Evolutionary conservation across 2,888 invertebrate genomes (phyloP).

Genomic region (Melinopterus prodromus): DNA sequence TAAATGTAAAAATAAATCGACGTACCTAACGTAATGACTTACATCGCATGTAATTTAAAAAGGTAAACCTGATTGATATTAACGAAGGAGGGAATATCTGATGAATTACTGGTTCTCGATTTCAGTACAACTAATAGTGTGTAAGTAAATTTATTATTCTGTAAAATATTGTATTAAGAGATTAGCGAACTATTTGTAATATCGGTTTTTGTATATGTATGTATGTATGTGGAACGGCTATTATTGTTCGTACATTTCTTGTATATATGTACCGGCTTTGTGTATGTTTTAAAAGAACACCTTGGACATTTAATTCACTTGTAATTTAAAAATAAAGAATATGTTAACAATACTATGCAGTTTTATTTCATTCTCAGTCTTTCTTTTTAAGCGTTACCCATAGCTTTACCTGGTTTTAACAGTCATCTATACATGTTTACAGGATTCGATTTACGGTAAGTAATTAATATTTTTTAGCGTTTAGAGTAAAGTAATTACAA

Average conservation of each 20-base stretch:
- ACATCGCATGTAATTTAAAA: background rate
- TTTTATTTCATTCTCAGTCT: slow-evolving; percentile 28
- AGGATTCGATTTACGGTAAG: too few relatives aligned
- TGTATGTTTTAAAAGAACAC: slow-evolving; percentile 54
- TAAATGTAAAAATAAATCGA: too few relatives aligned
- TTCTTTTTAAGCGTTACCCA: background rate
- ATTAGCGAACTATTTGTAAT: background rate
- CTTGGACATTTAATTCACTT: slow-evolving; percentile 52
- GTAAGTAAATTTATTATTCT: slow-evolving; percentile 18
- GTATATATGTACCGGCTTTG: slow-evolving; percentile 51
- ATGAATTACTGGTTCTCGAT: background rate
- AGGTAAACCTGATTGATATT: background rate
- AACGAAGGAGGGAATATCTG: background rate
- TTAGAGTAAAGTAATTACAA: too few relatives aligned
- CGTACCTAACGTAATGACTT: too few relatives aligned
- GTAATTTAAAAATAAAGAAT: slow-evolving; percentile 47
- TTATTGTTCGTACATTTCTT: slow-evolving; percentile 34
- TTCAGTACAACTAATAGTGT: background rate
- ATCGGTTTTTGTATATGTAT: slow-evolving; percentile 44
- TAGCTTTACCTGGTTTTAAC: too few relatives aligned
- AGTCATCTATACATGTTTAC: too few relatives aligned
- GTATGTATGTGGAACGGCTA: slow-evolving; percentile 27
- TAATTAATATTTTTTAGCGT: too few relatives aligned
- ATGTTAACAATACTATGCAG: slow-evolving; percentile 30
- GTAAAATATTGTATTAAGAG: slow-evolving; percentile 37